A percentile compares a stretch with the other conserved stretches of the same genome.
Evolutionary conservation across 2,113 vertebrate species (phyloP).

Genomic region (Chunga burmeisteri): DNA sequence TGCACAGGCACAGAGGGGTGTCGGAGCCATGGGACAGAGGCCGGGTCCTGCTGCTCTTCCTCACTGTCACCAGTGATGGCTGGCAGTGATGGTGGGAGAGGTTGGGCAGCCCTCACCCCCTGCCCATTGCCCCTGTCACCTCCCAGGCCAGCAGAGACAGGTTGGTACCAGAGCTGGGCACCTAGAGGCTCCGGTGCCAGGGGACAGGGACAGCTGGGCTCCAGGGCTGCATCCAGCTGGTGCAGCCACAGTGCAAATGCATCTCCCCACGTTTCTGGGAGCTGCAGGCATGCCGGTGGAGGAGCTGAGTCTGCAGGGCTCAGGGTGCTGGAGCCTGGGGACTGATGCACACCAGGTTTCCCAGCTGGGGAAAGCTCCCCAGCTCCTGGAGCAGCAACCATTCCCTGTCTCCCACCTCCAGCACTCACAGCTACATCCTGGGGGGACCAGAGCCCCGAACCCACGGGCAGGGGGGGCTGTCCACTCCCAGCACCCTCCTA

Average conservation of each 20-base stretch:
- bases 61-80: neutral
- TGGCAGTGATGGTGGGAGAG: neutral
- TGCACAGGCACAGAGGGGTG: too few species aligned
- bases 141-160: neutral
- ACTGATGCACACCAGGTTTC: neutral
- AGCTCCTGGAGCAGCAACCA: neutral
- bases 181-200: neutral
- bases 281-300: fast-evolving
- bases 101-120: neutral
- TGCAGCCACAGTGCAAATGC: neutral
- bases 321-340: neutral
- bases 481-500: neutral
- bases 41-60: neutral
- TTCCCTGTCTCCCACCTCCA: neutral
- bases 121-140: neutral
- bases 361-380: neutral
- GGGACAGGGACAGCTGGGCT: neutral
- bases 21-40: neutral
- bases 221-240: neutral
- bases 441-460: neutral
- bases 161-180: neutral
- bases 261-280: neutral
- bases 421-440: neutral
- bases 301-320: neutral
- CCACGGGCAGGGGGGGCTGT: too few species aligned